Evolutionary conservation across 2,113 vertebrate genomes (phyloP).

Genomic region (Sceloporus undulatus): DNA sequence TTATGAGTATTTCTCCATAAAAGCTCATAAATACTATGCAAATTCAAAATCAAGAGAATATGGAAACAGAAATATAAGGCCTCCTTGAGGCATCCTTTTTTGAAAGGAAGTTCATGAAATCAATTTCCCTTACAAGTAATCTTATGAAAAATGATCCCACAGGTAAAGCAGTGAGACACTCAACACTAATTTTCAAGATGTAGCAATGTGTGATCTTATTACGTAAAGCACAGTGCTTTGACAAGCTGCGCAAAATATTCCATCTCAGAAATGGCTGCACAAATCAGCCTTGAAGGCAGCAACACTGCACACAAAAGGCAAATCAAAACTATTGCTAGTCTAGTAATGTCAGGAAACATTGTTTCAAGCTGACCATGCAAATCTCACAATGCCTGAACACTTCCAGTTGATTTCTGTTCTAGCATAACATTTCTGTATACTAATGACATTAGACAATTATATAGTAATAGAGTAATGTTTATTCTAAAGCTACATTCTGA

Average conservation of each 20-base stretch:
- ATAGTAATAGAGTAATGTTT: constrained; percentile 1
- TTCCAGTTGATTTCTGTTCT: background rate
- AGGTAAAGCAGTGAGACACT: background rate
- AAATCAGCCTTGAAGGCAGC: background rate
- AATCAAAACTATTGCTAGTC: background rate
- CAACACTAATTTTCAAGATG: background rate
- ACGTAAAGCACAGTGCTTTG: background rate
- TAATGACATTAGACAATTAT: background rate
- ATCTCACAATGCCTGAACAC: too few relatives aligned
- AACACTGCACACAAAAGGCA: background rate
- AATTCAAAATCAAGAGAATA: background rate
- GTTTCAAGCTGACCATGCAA: background rate
- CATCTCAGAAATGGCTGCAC: background rate
- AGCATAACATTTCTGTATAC: background rate
- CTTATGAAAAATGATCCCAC: background rate
- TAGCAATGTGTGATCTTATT: background rate
- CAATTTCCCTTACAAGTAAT: background rate
- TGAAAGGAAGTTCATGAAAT: background rate
- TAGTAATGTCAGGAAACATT: background rate
- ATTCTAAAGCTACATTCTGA: background rate
- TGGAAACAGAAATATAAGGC: background rate
- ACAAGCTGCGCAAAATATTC: background rate
- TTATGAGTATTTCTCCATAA: background rate
- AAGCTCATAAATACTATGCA: background rate
- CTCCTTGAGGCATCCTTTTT: background rate